Conservation (phyloP, 2,797 vertebrate genomes). For the Brachyalestes nurse region DNA sequence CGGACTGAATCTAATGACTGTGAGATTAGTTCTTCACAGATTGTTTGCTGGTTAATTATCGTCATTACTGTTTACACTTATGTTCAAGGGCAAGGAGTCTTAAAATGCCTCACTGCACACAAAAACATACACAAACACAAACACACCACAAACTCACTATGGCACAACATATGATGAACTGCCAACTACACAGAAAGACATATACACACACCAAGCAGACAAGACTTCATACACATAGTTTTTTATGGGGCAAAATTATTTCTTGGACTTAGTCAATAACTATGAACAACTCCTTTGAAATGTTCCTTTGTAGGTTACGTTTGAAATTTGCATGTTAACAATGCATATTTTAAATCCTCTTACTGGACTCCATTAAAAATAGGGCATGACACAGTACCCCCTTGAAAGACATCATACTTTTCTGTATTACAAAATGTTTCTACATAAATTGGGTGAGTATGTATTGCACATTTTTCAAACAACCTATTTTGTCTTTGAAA, state of each 20-base stretch:
- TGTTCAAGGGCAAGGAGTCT: constrained; percentile 1
- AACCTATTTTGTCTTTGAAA: no score
- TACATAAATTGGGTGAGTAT: no score
- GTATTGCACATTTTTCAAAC: no score
- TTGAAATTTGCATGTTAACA: no score
- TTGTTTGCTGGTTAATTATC: constrained; percentile 26
- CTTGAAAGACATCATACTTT: no score
- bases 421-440: no score
- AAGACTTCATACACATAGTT: not conserved
- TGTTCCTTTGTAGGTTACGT: no score
- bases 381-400: no score
- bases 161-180: not conserved
- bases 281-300: no score
- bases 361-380: no score
- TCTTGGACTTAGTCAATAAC: no score
- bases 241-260: not conserved
- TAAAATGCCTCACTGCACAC: not conserved
- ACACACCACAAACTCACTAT: not conserved
- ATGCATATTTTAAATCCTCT: no score
- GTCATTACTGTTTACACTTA: constrained; percentile 22
- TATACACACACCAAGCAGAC: not conserved
- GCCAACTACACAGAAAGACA: not conserved
- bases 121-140: constrained; percentile 30
- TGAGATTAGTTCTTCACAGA: constrained; percentile 17
- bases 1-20: not conserved